These are phyloP conservation scores for Hippopotamus amphibius DNA, from an alignment of 2,113 vertebrate species.

Conservation along the genomic window DNA sequence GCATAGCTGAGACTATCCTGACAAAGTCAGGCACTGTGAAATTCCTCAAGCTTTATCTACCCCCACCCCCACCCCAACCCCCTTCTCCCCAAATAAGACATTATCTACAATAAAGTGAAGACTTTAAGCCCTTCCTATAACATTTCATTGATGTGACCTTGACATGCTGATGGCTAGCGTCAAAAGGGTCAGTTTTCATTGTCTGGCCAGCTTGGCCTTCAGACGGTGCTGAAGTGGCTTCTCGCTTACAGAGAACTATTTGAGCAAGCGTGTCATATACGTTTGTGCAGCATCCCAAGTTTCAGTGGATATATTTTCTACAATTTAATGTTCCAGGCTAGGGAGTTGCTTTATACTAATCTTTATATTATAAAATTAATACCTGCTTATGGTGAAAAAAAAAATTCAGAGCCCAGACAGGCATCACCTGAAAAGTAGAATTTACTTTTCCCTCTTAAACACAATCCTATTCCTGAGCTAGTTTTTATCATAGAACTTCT, in stretches of 20 bases:
- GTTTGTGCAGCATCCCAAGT: too few species aligned
- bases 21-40: not conserved
- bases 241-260: not conserved
- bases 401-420: not conserved
- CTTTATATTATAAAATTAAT: not conserved
- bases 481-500: not conserved
- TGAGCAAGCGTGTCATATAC: rapidly evolving
- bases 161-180: not conserved
- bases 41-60: not conserved
- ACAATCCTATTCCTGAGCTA: not conserved
- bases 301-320: not conserved
- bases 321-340: too few species aligned
- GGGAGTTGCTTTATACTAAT: not conserved
- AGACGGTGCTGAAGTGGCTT: not conserved
- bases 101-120: not conserved
- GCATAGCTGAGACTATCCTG: not conserved
- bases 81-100: not conserved
- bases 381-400: not conserved
- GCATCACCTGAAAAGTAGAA: not conserved
- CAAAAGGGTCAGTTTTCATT: not conserved
- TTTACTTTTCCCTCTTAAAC: not conserved
- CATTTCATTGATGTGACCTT: not conserved
- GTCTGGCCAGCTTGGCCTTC: rapidly evolving
- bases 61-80: not conserved
- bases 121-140: not conserved